Percentiles rank a stretch among this genome's conserved stretches.
Evolutionary conservation across 1,140 invertebrate genomes (phyloP).

Genomic region (Maniola jurtina): DNA sequence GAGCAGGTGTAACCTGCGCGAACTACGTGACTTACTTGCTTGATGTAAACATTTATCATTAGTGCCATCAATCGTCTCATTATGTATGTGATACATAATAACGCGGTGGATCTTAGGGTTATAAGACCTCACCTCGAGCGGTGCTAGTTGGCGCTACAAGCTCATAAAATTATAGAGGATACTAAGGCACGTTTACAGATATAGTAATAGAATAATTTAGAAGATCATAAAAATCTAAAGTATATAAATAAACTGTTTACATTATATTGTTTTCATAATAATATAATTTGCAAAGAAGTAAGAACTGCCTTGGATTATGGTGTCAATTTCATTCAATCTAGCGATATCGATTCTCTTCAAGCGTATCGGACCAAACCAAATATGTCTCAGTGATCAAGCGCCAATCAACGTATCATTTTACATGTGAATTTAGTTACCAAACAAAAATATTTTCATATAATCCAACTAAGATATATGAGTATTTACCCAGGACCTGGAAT

Average conservation of each 20-base stretch:
- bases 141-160: neutral
- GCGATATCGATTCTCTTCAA: conserved; percentile 54
- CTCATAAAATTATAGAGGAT: no score
- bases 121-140: neutral
- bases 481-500: no score
- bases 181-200: no score
- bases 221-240: no score
- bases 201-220: no score
- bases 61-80: conserved; percentile 34
- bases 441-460: neutral
- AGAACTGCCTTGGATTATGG: conserved; percentile 53
- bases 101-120: neutral
- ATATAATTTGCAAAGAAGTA: conserved; percentile 17
- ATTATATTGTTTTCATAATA: neutral
- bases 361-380: conserved; percentile 64
- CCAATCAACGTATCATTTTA: conserved; percentile 51
- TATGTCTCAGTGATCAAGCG: conserved; percentile 60
- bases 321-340: conserved; percentile 56
- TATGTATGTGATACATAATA: conserved; percentile 23
- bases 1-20: conserved; percentile 59
- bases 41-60: conserved; percentile 35
- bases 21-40: conserved; percentile 56
- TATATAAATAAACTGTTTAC: neutral
- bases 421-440: conserved; percentile 44
- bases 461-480: no score